Percentiles rank a stretch among this genome's conserved stretches.
Conservation (phyloP, 2,888 invertebrate species). For the Deroplatys truncata region DNA sequence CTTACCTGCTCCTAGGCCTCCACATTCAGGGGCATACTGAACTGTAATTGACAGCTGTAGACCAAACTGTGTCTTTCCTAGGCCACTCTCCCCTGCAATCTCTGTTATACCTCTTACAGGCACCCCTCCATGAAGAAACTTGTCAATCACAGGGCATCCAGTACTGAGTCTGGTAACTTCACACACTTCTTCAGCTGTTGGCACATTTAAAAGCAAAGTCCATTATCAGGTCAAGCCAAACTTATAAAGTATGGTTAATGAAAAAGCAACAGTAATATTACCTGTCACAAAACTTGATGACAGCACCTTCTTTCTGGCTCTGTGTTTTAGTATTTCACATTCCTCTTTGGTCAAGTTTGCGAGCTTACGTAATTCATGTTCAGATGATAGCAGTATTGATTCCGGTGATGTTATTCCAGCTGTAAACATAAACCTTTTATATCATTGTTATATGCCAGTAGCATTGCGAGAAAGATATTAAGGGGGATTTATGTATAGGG, state of each 20-base stretch:
- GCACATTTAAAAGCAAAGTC: background rate
- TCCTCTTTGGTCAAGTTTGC: slow-evolving; percentile 20
- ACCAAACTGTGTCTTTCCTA: slow-evolving; percentile 78
- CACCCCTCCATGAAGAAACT: slow-evolving; percentile 63
- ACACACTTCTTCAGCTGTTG: background rate
- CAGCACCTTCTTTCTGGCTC: background rate
- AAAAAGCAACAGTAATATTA: background rate
- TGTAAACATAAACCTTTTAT: background rate
- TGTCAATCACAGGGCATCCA: slow-evolving; percentile 60
- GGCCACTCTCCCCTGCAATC: slow-evolving; percentile 74
- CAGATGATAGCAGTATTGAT: slow-evolving; percentile 2
- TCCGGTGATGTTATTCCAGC: slow-evolving; percentile 10
- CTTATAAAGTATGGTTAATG: background rate
- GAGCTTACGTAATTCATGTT: slow-evolving; percentile 12
- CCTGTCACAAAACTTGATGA: slow-evolving; percentile 10
- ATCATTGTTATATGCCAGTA: no score
- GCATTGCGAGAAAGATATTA: no score
- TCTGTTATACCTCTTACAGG: slow-evolving; percentile 66
- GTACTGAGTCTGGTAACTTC: background rate
- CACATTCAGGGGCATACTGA: slow-evolving; percentile 52
- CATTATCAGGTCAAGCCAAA: background rate
- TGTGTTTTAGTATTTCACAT: background rate
- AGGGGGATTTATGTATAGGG: no score
- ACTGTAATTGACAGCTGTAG: slow-evolving; percentile 65
- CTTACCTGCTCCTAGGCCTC: slow-evolving; percentile 52